Base-by-base conservation (phyloP, 2,113 vertebrate genomes). In the Sialia sialis region DNA sequence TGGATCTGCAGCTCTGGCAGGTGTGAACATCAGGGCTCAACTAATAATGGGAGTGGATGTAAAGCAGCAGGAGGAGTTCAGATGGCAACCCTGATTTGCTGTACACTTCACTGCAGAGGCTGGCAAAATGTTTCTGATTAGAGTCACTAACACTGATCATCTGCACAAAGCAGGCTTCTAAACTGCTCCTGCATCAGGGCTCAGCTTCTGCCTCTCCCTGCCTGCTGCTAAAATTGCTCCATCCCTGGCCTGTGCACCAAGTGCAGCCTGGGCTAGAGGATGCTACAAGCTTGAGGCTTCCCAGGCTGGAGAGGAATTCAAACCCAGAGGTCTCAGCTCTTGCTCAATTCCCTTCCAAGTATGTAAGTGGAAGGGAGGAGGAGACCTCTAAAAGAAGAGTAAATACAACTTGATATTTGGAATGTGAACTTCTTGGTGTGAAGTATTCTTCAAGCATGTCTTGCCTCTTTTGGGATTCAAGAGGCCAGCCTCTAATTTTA, bases 171-270 rank as follows among this genome's bases (percentile, higher is more conserved):
- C 13, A 56, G 0, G 2, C 9, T 44, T 75, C 76, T 18, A 52
- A 79, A 60, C 17, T 16, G 22, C 25, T 55, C 32, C 67, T 77
- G 76, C 54, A 49, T 11, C 36, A 46, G 32, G 23, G 3, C 21
- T 67, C 38, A 20, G 52, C 36, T 64, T 41, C 52, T 51, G 56
- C 22, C 7, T 34, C 59, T 39, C 27, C 22, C 51, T 44, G 46
- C 27, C 46, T 56, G 26, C 21, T 43, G 55, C 13, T 1, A 0
- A 18, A 2, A 0, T 8, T n/a, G 19, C 25, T 72, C 18, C 4
- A 2, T 27, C 39, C 1, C 0, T 32, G 84, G 34, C 12, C 14
- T 70, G 10, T 38, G 36, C 49, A 54, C 14, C 41, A 25, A 73
- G 16, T 0, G 0, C 4, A 17, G 21, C 13, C 70, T 0, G 0